These are phyloP conservation scores for Marasmarcha lunaedactyla DNA, from an alignment of 2,888 invertebrate genomes.

Conservation along the genomic window DNA sequence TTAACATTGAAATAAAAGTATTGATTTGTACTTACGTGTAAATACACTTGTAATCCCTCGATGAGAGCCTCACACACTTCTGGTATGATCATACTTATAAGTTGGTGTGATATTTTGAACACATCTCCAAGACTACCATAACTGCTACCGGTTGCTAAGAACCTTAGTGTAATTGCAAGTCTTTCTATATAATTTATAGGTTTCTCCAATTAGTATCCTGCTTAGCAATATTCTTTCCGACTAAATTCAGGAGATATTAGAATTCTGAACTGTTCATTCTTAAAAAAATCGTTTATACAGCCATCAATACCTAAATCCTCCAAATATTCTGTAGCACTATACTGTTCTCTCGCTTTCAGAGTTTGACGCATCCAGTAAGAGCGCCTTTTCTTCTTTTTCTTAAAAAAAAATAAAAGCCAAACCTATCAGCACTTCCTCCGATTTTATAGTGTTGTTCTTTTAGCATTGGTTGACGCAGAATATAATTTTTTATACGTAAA, in stretches of 20 bases:
- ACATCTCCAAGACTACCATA: constrained; percentile 20
- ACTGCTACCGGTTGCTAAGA: constrained; percentile 20
- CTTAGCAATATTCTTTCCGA: constrained; percentile 15
- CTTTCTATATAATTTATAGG: constrained; percentile 16
- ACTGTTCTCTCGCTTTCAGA: constrained; percentile 15
- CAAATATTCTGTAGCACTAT: constrained; percentile 17
- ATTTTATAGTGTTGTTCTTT: constrained; percentile 12
- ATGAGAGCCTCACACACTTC: constrained; percentile 19
- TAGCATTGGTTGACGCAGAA: constrained; percentile 13
- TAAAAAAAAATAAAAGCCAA: constrained; percentile 18
- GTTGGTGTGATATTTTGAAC: constrained; percentile 19
- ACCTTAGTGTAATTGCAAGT: constrained; percentile 18
- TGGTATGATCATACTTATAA: constrained; percentile 19
- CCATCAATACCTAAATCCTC: constrained; percentile 14
- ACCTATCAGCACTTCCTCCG: constrained; percentile 17
- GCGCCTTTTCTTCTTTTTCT: constrained; percentile 14
- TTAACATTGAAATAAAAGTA: constrained; percentile 11
- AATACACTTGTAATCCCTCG: constrained; percentile 16
- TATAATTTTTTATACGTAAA: constrained; percentile 15
- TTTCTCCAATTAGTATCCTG: constrained; percentile 15
- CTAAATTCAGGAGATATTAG: constrained; percentile 18
- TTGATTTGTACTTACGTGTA: constrained; percentile 19
- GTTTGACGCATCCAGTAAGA: constrained; percentile 19
- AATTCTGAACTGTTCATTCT: constrained; percentile 17
- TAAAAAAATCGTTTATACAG: constrained; percentile 11